Conservation (phyloP, 2,888 invertebrate species). For the Syrphus vitripennis region DNA sequence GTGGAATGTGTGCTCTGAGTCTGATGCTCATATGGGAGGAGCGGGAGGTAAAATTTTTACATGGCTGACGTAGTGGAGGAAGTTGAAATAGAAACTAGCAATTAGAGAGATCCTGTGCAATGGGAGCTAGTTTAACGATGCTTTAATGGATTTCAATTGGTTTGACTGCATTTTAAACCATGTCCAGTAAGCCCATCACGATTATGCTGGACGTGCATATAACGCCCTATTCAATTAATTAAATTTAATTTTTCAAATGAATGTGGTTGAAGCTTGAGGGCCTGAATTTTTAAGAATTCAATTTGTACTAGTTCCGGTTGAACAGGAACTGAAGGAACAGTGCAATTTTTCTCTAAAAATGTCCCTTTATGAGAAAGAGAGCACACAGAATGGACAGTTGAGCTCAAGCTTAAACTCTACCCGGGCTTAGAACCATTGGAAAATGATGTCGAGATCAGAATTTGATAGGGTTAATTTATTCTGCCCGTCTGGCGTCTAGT, state of each 20-base stretch:
- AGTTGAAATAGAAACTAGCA: slow-evolving; percentile 19
- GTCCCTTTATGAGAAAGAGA: no score
- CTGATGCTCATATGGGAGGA: background rate
- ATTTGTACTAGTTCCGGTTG: no score
- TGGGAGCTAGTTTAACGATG: background rate
- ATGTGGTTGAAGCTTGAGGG: no score
- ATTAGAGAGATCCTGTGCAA: slow-evolving; percentile 24
- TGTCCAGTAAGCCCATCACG: background rate
- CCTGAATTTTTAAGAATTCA: accelerated
- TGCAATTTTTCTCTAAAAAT: no score
- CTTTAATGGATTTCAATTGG: slow-evolving; percentile 20
- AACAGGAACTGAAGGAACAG: background rate
- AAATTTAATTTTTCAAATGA: background rate
- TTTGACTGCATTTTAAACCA: background rate
- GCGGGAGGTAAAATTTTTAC: slow-evolving; percentile 3
- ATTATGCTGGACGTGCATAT: background rate
- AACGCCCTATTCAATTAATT: background rate
- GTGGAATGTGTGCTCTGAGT: background rate
- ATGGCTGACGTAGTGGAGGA: background rate
- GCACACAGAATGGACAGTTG: no score
- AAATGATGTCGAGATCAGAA: no score
- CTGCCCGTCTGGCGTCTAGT: no score
- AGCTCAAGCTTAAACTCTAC: no score
- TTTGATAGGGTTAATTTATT: no score
- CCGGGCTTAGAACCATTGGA: no score